phyloP scores from a whole-genome alignment of 2,113 vertebrate species.

The Oreotrochilus melanogaster region DNA sequence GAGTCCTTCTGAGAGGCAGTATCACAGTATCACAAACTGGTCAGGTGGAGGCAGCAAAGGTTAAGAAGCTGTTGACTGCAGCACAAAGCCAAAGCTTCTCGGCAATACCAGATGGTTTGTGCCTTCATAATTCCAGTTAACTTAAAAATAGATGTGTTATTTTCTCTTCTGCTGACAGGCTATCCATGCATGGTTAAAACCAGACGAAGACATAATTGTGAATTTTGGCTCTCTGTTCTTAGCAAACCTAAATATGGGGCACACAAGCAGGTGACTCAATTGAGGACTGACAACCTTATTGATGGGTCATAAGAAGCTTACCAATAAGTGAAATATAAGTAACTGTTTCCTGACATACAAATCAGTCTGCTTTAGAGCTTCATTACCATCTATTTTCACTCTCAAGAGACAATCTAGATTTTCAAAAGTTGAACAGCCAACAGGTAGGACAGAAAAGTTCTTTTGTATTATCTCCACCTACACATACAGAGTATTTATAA shows the following conservation, averaged over 20 bases:
- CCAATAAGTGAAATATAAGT: background rate
- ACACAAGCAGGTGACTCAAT: background rate
- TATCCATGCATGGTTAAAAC: constrained; percentile 82
- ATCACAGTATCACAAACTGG: background rate
- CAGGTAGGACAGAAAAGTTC: background rate
- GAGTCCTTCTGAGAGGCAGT: background rate
- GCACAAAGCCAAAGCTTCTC: constrained; percentile 4
- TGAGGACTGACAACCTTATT: constrained; percentile 11
- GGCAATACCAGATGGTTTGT: constrained; percentile 33
- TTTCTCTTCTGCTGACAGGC: constrained; percentile 86
- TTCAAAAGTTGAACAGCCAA: background rate
- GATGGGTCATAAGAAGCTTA: background rate
- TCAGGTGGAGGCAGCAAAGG: constrained; percentile 74
- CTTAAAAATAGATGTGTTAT: constrained; percentile 93
- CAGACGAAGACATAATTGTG: constrained; percentile 51
- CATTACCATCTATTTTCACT: background rate
- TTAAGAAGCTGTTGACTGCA: background rate
- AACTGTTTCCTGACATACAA: background rate
- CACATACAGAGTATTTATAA: background rate
- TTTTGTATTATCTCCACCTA: background rate
- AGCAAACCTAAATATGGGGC: constrained; percentile 67
- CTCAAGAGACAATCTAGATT: background rate
- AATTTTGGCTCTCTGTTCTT: constrained; percentile 75
- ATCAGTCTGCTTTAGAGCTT: background rate
- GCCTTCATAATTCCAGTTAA: constrained; percentile 79